Evolutionary conservation across 1,140 invertebrate species (phyloP).

Genomic region (Spodoptera litura): DNA sequence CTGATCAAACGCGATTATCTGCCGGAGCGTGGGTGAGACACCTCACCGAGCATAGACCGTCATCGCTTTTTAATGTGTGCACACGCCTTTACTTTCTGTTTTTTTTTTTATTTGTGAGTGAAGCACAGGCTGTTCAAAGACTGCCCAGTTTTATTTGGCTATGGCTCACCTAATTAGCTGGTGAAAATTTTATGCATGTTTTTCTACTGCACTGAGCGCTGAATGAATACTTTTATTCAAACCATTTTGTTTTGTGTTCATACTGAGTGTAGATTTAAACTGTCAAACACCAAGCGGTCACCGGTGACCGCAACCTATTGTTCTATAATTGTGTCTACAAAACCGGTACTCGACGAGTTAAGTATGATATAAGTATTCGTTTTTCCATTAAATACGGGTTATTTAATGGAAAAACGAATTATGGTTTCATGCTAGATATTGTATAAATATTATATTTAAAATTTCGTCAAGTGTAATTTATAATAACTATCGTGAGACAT

Average conservation of each 20-base stretch:
- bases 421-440: no score
- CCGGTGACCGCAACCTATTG: no score
- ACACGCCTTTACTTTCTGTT: slow-evolving; percentile 31
- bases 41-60: slow-evolving; percentile 52
- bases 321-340: no score
- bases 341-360: no score
- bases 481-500: no score
- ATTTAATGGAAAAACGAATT: no score
- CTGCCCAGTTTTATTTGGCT: slow-evolving; percentile 9
- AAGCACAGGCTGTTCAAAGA: slow-evolving; percentile 1
- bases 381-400: no score
- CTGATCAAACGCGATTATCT: slow-evolving; percentile 65
- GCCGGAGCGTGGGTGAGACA: slow-evolving; percentile 55
- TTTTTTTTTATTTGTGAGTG: not conserved
- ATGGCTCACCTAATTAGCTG: slow-evolving; percentile 17
- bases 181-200: not conserved
- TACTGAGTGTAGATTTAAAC: no score
- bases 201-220: not conserved
- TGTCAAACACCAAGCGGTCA: no score
- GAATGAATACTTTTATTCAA: not conserved
- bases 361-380: no score
- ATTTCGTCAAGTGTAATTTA: no score
- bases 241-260: not conserved
- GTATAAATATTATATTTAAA: no score
- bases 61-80: slow-evolving; percentile 43